Evolutionary conservation across 2,888 invertebrate species (phyloP).

Genomic region (Pammene fasciana): DNA sequence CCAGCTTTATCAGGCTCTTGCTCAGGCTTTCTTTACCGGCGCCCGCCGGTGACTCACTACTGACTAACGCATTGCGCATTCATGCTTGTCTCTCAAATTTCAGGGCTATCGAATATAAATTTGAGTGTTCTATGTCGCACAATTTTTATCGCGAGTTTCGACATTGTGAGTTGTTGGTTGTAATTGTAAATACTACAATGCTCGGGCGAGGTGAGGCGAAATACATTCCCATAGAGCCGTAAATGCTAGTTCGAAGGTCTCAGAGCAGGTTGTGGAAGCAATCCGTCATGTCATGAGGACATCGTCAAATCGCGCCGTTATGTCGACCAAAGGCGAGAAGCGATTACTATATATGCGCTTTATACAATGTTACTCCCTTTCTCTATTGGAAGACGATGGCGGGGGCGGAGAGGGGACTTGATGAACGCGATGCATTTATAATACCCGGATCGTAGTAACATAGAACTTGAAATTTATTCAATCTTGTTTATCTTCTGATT

Average conservation of each 20-base stretch:
- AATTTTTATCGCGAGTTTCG: constrained; percentile 9
- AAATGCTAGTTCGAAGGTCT: constrained; percentile 45
- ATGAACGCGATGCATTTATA: constrained; percentile 43
- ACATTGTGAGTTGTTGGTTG: constrained; percentile 15
- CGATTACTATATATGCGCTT: not conserved
- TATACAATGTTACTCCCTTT: constrained; percentile 24
- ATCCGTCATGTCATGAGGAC: constrained; percentile 44
- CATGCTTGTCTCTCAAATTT: constrained; percentile 28
- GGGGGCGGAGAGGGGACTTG: constrained; percentile 20
- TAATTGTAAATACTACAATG: constrained; percentile 31
- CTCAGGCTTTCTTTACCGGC: constrained; percentile 65
- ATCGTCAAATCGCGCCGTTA: constrained; percentile 41
- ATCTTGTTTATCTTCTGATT: constrained; percentile 39
- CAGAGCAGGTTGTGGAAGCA: constrained; percentile 43
- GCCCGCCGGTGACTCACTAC: constrained; percentile 68
- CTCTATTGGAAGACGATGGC: constrained; percentile 8
- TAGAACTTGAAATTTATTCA: constrained; percentile 42
- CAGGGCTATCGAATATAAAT: constrained; percentile 22
- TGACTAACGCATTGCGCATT: constrained; percentile 56
- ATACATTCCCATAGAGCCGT: constrained; percentile 45
- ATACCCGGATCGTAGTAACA: constrained; percentile 43
- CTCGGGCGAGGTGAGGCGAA: constrained; percentile 38
- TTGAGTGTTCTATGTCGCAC: constrained; percentile 5
- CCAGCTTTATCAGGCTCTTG: constrained; percentile 57
- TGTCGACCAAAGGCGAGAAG: not conserved